These are phyloP conservation scores for Bufotes viridis DNA, from an alignment of 2,797 vertebrate genomes.

Conservation along the genomic window DNA sequence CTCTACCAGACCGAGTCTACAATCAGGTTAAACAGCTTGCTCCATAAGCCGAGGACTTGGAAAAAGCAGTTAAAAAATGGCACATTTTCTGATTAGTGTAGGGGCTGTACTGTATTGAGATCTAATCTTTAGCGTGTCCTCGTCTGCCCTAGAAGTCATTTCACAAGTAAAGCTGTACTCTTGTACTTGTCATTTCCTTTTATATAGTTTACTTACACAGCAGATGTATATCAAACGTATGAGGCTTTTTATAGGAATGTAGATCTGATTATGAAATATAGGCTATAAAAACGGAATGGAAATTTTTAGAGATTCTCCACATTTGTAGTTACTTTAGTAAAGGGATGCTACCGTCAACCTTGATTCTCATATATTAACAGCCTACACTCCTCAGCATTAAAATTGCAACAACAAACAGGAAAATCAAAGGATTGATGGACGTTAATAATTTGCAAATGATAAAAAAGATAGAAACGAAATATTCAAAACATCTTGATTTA, in stretches of 20 bases:
- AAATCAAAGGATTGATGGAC: no score
- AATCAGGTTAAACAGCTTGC: neutral
- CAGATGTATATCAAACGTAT: neutral
- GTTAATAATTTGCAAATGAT: no score
- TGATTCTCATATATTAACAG: no score
- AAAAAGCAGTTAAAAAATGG: conserved; percentile 28
- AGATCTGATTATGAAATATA: neutral
- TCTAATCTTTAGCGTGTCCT: conserved; percentile 35
- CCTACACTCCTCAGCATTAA: no score
- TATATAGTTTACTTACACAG: neutral
- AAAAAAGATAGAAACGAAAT: no score
- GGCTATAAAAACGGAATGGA: neutral
- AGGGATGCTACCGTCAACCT: no score
- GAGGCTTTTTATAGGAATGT: neutral
- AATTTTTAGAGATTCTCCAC: neutral
- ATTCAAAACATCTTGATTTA: no score
- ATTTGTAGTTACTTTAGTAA: neutral
- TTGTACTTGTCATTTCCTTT: neutral
- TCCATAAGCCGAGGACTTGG: neutral
- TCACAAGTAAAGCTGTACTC: neutral
- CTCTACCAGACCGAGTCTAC: neutral
- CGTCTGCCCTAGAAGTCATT: neutral
- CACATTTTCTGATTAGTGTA: neutral
- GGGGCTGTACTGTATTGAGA: conserved; percentile 6
- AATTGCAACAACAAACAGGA: no score